Evolutionary conservation across 2,888 invertebrate genomes (phyloP).

Genomic region (Tricholauxania praeusta): DNA sequence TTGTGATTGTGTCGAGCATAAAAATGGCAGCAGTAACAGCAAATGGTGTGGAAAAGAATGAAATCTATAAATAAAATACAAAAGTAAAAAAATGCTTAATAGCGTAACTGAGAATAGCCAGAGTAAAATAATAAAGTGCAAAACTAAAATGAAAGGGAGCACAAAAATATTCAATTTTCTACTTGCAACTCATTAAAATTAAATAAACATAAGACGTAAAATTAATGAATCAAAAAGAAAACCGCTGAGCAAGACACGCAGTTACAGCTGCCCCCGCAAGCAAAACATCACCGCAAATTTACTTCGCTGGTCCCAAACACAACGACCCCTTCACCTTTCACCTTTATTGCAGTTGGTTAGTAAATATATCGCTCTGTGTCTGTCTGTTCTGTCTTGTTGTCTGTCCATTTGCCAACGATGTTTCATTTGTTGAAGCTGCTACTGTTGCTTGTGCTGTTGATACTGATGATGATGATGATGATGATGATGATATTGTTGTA

Average conservation of each 20-base stretch:
- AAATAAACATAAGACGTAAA: conserved; percentile 51
- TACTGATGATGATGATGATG: not conserved
- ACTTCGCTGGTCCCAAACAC: too few species aligned
- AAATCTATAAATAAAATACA: not conserved
- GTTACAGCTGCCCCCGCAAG: not conserved
- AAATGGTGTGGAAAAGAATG: conserved; percentile 3
- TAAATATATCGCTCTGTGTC: too few species aligned
- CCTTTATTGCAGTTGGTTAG: too few species aligned
- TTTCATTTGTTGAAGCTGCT: not conserved
- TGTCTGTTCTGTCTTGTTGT: not conserved
- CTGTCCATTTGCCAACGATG: not conserved
- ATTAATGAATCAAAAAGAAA: conserved; percentile 36
- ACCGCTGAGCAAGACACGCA: conserved; percentile 22
- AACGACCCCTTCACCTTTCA: too few species aligned
- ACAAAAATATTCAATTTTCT: conserved; percentile 58
- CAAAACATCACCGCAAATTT: not conserved
- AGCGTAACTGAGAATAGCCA: not conserved
- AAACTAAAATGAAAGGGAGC: not conserved
- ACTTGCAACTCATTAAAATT: conserved; percentile 59
- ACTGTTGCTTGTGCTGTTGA: not conserved
- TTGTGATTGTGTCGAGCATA: conserved; percentile 6
- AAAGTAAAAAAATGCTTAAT: not conserved
- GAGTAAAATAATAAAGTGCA: not conserved
- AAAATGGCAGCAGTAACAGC: not conserved
- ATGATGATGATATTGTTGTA: not conserved